Percentiles rank a stretch among this genome's conserved stretches.
Evolutionary conservation across 2,113 vertebrate species (phyloP).

Genomic region (Anthoscopus minutus): DNA sequence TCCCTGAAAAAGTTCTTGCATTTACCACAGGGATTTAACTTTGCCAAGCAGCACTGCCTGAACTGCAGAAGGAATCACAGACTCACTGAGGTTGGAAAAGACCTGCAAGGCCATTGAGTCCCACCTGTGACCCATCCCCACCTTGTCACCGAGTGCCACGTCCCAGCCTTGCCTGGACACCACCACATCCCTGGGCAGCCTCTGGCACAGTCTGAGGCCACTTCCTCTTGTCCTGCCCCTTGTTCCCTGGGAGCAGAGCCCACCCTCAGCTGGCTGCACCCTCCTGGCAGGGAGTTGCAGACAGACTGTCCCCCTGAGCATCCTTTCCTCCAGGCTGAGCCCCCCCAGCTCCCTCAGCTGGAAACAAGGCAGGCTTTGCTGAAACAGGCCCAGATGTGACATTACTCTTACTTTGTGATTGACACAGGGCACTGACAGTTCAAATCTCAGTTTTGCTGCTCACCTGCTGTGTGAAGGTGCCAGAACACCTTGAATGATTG

Average conservation of each 20-base stretch:
- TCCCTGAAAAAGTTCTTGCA: neutral
- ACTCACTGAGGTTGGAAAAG: neutral
- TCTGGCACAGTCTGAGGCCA: neutral
- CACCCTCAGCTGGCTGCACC: neutral
- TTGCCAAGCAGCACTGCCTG: neutral
- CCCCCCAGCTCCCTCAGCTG: neutral
- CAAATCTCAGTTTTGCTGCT: neutral
- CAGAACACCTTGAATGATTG: neutral
- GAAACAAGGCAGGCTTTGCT: neutral
- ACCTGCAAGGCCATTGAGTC: accelerated
- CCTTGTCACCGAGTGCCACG: accelerated
- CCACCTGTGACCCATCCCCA: neutral
- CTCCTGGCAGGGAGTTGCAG: neutral
- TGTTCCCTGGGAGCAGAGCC: neutral
- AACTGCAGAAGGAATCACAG: neutral
- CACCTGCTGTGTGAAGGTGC: neutral
- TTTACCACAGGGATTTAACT: neutral
- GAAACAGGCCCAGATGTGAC: neutral
- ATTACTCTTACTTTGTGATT: neutral
- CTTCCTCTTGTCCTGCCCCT: neutral
- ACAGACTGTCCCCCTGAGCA: neutral
- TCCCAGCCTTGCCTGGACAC: neutral
- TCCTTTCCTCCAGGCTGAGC: neutral
- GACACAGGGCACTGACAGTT: accelerated
- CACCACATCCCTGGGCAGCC: neutral